Conservation (phyloP, 2,113 vertebrate species). For the Phainopepla nitens region DNA sequence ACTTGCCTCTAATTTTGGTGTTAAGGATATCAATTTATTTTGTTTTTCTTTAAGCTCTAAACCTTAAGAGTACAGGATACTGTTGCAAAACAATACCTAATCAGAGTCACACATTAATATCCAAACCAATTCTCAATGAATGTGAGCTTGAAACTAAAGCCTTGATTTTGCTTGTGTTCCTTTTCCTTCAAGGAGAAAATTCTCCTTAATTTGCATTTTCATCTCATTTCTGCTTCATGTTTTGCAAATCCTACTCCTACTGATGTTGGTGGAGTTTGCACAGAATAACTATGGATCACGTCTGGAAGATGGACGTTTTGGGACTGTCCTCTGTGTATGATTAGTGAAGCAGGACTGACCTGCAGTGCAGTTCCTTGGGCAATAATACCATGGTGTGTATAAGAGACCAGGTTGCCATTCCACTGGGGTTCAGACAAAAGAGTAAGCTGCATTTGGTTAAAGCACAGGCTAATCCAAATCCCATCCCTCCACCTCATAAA, state of each 20-base stretch:
- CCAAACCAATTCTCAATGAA: background rate
- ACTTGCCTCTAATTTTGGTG: background rate
- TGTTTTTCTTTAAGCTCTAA: background rate
- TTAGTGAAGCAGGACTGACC: background rate
- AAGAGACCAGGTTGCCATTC: background rate
- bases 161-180: background rate
- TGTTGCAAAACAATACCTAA: constrained; percentile 1
- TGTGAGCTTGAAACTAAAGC: background rate
- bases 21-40: background rate
- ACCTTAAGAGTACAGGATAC: background rate
- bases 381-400: accelerated
- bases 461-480: background rate
- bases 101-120: background rate
- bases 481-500: background rate
- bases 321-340: background rate
- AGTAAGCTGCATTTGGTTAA: background rate
- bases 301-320: background rate
- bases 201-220: background rate
- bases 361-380: background rate
- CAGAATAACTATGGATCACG: background rate
- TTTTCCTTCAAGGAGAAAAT: background rate
- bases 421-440: background rate
- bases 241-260: background rate
- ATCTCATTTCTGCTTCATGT: background rate
- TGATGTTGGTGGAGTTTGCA: accelerated